phyloP scores from a whole-genome alignment of 92 coral and sea anemone genomes.

The Palythoa grandiflora region DNA sequence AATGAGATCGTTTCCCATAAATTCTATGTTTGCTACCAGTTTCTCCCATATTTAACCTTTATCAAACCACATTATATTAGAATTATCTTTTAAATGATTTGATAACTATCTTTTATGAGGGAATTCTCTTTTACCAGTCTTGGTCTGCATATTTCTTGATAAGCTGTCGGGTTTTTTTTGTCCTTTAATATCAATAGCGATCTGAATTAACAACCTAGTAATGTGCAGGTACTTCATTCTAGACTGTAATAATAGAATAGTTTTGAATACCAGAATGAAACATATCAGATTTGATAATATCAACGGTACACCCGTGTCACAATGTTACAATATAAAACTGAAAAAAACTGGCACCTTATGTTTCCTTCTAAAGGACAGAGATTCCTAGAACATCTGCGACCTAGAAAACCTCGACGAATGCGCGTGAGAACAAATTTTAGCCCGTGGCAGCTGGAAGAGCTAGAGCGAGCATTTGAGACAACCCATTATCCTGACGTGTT shows the following conservation, averaged over 20 bases:
- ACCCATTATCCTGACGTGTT: conserved; percentile 99
- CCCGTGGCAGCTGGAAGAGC: conserved; percentile 98
- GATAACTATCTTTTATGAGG: neutral
- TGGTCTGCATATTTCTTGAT: neutral
- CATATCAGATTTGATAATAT: neutral
- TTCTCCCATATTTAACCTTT: neutral
- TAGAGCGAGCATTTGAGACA: conserved; percentile 94
- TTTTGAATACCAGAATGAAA: too few relatives aligned
- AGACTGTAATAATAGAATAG: neutral
- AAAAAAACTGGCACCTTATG: neutral
- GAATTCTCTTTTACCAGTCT: neutral
- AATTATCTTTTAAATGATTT: neutral
- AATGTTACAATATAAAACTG: neutral
- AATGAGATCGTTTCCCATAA: neutral
- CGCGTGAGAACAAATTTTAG: conserved; percentile 96
- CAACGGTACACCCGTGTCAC: neutral
- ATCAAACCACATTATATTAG: neutral
- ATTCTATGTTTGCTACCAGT: neutral
- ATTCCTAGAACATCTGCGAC: conserved; percentile 81
- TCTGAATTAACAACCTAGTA: neutral
- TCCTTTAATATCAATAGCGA: conserved; percentile 8
- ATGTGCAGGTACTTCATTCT: neutral
- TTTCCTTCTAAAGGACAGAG: conserved; percentile 72
- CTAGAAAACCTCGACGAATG: conserved; percentile 95
- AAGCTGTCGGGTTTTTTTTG: too few relatives aligned